Evolutionary conservation across 1,140 invertebrate species (phyloP), one percentile per base, ranked within the genome.

Genomic region (Ceratina japonica): DNA sequence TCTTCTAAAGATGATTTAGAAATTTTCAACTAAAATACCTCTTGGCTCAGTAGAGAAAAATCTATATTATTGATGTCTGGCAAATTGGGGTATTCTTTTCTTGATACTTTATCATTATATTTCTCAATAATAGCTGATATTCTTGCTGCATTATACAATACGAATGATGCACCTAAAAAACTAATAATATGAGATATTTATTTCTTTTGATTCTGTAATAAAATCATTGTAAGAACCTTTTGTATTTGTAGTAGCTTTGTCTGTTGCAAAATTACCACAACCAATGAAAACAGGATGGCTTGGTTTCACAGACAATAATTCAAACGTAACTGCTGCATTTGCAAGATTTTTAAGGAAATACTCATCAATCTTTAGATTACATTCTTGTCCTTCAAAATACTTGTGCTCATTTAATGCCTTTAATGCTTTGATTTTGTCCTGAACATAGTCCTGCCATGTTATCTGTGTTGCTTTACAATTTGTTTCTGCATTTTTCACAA

Each of bases 141-240:
- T 73, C 96, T 93, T 0, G 94, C 95, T 87, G 93, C 94, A 85
- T 96, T 96, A 86, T 96, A 96, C n/a, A 96, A 92, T 54, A 96
- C 93, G 90, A 96, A 96, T 52, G 93, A 90, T n/a, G 94, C 94
- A 65, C 94, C 95, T 95, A 87, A 71, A 91, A 44, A 91, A 37
- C 65, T 71, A 15, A 65, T 66, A 49, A 49, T 58, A 12, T 69
- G 56, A 54, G 13, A 77, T 59, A 75, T 72, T 62, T 15, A 59
- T 24, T 10, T 64, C 24, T 16, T 20, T n/a, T n/a, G 22, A 22
- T 58, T 20, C 72, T 44, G 0, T 22, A 16, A 12, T n/a, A 10
- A 13, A 51, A 20, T 54, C 1, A 44, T 58, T 63, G 66, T 0
- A 62, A 54, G 49, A 84, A 90, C 88, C 89, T 88, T 83, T 90